Conservation (phyloP, 2,113 vertebrate genomes). For the Struthidea cinerea region DNA sequence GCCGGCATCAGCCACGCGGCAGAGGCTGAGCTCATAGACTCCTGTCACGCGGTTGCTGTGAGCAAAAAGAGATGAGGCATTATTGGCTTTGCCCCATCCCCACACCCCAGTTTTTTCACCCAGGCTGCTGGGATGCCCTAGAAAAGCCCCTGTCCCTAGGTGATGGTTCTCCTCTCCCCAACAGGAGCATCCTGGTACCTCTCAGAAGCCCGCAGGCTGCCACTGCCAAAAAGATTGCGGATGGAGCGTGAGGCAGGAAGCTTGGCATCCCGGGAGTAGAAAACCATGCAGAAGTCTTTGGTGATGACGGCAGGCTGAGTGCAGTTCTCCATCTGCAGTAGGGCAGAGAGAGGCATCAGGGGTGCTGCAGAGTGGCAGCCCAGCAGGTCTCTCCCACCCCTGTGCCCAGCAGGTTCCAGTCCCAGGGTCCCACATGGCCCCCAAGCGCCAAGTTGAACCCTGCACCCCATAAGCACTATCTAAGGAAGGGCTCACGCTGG, state of each 20-base stretch:
- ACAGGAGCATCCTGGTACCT: slow-evolving; percentile 71
- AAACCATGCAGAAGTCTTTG: slow-evolving; percentile 99
- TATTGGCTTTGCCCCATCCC: background rate
- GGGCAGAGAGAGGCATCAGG: background rate
- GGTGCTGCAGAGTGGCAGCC: background rate
- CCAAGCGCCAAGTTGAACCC: background rate
- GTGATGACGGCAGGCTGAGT: slow-evolving; percentile 91
- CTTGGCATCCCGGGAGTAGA: slow-evolving; percentile 93
- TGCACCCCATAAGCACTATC: background rate
- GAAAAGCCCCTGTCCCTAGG: background rate
- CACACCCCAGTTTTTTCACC: rapidly evolving
- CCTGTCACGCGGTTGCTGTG: slow-evolving; percentile 91
- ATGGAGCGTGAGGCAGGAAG: slow-evolving; percentile 92
- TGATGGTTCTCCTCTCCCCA: background rate
- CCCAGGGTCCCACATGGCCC: background rate
- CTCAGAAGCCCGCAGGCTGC: slow-evolving; percentile 85
- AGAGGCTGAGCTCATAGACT: slow-evolving; percentile 93
- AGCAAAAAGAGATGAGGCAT: background rate
- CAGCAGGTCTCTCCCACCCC: background rate
- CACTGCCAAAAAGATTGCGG: slow-evolving; percentile 90
- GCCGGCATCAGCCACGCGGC: slow-evolving; percentile 85
- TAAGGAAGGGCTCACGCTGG: background rate
- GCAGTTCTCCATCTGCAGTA: slow-evolving; percentile 90
- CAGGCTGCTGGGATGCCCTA: background rate
- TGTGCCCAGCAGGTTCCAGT: background rate